Percentiles rank a stretch among this genome's conserved stretches.
phyloP scores from a whole-genome alignment of 1,140 invertebrate genomes.

The Polypedilum vanderplanki region DNA sequence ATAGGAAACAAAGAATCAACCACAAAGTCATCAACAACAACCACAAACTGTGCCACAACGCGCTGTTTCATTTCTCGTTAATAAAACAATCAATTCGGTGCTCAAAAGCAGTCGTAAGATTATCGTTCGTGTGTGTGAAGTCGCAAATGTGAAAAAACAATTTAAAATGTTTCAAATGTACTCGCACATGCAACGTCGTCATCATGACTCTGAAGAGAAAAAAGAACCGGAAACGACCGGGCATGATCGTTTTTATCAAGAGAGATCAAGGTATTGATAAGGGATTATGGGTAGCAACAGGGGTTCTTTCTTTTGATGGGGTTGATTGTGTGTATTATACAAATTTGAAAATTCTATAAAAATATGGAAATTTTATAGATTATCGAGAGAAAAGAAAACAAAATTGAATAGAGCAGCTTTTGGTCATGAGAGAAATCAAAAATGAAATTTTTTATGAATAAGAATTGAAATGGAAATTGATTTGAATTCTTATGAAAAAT shows the following conservation, averaged over 20 bases:
- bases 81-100: slow-evolving; percentile 43
- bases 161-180: slow-evolving; percentile 68
- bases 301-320: too few species aligned
- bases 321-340: too few species aligned
- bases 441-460: too few species aligned
- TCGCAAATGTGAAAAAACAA: slow-evolving; percentile 43
- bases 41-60: not conserved
- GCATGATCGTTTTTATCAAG: slow-evolving; percentile 67
- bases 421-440: too few species aligned
- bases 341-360: too few species aligned
- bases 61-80: slow-evolving; percentile 43
- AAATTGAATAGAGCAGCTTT: too few species aligned
- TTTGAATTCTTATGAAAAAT: too few species aligned
- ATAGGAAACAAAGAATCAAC: slow-evolving; percentile 8
- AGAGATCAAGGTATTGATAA: slow-evolving; percentile 52
- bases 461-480: too few species aligned
- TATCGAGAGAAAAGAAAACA: too few species aligned
- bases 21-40: not conserved
- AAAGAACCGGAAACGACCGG: slow-evolving; percentile 59
- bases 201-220: slow-evolving; percentile 53
- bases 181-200: slow-evolving; percentile 59
- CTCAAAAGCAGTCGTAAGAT: slow-evolving; percentile 44
- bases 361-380: too few species aligned
- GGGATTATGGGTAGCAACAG: slow-evolving; percentile 33
- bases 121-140: slow-evolving; percentile 43